phyloP scores from a whole-genome alignment of 2,888 invertebrate species.

The Mycalesis mineus region DNA sequence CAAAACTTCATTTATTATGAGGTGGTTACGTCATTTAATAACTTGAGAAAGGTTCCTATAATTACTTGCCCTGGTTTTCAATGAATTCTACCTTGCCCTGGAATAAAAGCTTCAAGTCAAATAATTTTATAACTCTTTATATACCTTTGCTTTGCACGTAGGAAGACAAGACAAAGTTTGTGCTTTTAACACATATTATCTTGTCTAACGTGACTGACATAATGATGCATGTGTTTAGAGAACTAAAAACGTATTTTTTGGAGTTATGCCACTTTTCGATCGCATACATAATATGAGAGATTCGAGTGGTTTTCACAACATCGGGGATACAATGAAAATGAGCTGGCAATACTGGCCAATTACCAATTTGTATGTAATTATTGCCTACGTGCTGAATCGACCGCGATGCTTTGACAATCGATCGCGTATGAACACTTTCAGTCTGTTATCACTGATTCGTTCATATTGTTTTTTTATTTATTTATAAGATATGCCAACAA shows the following conservation, averaged over 20 bases:
- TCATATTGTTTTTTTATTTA: background rate
- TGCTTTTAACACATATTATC: too few species aligned
- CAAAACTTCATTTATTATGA: background rate
- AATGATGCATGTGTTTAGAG: too few species aligned
- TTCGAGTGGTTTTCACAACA: slow-evolving; percentile 25
- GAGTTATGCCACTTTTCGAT: background rate
- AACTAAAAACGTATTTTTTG: background rate
- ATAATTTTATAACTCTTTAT: too few species aligned
- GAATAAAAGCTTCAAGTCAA: background rate
- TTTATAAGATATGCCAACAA: too few species aligned
- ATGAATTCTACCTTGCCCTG: too few species aligned
- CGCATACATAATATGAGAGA: slow-evolving; percentile 15
- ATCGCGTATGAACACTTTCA: background rate
- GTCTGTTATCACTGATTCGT: background rate
- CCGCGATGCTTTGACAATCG: slow-evolving; percentile 30
- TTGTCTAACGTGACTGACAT: too few species aligned
- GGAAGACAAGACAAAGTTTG: too few species aligned
- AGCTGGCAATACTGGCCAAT: slow-evolving; percentile 38
- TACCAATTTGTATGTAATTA: slow-evolving; percentile 45
- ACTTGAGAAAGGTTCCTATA: background rate
- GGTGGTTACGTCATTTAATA: background rate
- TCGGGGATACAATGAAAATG: slow-evolving; percentile 37
- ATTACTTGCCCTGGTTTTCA: background rate
- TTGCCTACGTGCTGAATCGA: slow-evolving; percentile 36
- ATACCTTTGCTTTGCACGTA: too few species aligned